Conservation (phyloP, 2,113 vertebrate genomes). For the Furnarius figulus region DNA sequence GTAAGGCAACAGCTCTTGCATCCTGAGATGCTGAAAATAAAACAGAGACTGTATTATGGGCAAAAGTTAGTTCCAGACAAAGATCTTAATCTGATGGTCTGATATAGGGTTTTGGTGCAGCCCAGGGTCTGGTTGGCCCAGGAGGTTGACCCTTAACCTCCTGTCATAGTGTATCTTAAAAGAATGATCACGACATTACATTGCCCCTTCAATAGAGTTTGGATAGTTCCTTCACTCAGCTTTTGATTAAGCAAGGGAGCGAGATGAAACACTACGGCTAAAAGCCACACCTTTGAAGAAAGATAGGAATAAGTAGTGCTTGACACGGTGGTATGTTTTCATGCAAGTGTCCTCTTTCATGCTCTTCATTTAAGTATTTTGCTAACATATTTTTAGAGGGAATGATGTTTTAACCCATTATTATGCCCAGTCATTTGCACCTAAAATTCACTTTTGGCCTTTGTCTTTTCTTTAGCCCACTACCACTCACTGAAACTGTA, state of each 20-base stretch:
- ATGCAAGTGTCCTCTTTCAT: neutral
- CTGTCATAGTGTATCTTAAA: neutral
- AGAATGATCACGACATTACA: neutral
- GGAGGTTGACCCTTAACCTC: too few relatives aligned
- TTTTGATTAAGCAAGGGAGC: neutral
- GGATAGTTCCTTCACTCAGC: neutral
- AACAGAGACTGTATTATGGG: neutral
- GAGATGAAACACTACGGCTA: neutral
- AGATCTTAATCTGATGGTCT: neutral
- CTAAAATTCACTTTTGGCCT: neutral
- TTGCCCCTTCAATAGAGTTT: neutral
- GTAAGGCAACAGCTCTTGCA: neutral
- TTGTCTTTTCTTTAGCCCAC: neutral
- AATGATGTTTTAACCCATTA: neutral
- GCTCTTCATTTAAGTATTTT: neutral
- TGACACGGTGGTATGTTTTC: neutral
- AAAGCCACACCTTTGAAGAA: neutral
- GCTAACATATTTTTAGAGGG: neutral
- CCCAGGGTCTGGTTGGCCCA: too few relatives aligned
- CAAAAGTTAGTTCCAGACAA: neutral
- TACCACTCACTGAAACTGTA: neutral
- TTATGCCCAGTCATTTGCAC: neutral
- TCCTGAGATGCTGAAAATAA: neutral
- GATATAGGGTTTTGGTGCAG: too few relatives aligned
- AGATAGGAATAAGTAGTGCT: neutral